Evolutionary conservation across 1,140 invertebrate species (phyloP), one percentile per base, ranked within the genome.

Genomic region (Drosophila fuyamai): DNA sequence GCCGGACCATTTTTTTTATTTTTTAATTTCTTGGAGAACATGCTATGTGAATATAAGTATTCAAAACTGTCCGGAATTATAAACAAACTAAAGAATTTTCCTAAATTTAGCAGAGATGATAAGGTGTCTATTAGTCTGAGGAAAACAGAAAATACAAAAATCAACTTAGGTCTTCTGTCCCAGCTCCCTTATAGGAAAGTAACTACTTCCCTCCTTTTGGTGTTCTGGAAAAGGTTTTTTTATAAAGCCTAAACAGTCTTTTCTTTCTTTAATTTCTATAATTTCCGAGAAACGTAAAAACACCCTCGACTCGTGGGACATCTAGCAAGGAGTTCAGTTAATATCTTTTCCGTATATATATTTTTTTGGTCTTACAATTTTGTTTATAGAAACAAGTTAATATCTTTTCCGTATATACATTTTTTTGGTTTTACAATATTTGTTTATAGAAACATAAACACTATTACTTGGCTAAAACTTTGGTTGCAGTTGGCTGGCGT

Each of bases 171-270:
- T 4, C 23, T 23, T 23, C 23, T 23, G 23, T 23, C 23, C 23
- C 23, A 23, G 23, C 23, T 23, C n/a, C n/a, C n/a, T n/a, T n/a
- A 23, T 23, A 23, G 2, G 18, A 23, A 23, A 23, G 12, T 48
- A 48, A n/a, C 18, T 27, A 48, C 46, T 48, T 48, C 46, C 46
- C 18, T 27, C 18, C 46, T 27, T 48, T 48, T n/a, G n/a, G 46
- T 13, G 27, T 48, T 48, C 7, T 48, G 18, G 18, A 27, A 48
- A 12, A 48, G 12, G 16, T 12, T 46, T 12, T 46, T 2, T 46
- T 23, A 23, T 23, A 23, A 48, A 48, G 12, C 46, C 3, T 27
- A 13, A 48, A 5, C 46, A 48, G 8, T n/a, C 46, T 48, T 48
- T 48, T 27, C 27, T 48, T 48, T 23, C 44, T 23, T 1, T 47